Evolutionary conservation across 2,113 vertebrate species (phyloP).

Genomic region (Carettochelys insculpta): DNA sequence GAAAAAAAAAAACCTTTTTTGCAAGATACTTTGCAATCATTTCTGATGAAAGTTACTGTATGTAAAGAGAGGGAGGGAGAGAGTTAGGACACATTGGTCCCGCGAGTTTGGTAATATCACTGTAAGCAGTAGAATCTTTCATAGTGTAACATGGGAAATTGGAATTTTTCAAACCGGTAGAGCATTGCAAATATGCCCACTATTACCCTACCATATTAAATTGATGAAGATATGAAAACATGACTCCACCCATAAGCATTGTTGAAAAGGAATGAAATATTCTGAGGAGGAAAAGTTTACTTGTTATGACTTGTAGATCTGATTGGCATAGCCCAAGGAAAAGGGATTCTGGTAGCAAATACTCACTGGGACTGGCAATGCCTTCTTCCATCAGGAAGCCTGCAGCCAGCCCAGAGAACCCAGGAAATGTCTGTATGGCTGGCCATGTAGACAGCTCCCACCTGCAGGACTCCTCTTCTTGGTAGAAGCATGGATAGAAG

Average conservation of each 20-base stretch:
- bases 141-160: not conserved
- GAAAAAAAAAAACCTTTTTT: not conserved
- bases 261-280: not conserved
- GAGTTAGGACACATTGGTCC: not conserved
- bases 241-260: not conserved
- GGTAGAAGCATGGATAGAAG: not conserved
- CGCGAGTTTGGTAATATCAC: not conserved
- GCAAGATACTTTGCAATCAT: not conserved
- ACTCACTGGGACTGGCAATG: not conserved
- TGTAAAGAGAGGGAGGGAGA: not conserved
- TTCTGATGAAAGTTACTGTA: not conserved
- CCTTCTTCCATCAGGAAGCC: not conserved
- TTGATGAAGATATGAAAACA: not conserved
- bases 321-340: not conserved
- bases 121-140: not conserved
- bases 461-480: not conserved
- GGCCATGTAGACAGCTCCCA: not conserved
- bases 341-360: not conserved
- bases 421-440: not conserved
- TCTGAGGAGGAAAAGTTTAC: not conserved
- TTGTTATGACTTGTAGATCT: not conserved
- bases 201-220: not conserved
- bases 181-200: not conserved
- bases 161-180: not conserved
- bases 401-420: not conserved